Evolutionary conservation across 1,140 invertebrate species (phyloP), one percentile per base, ranked within the genome.

Genomic region (Caenorhabditis briggsae): DNA sequence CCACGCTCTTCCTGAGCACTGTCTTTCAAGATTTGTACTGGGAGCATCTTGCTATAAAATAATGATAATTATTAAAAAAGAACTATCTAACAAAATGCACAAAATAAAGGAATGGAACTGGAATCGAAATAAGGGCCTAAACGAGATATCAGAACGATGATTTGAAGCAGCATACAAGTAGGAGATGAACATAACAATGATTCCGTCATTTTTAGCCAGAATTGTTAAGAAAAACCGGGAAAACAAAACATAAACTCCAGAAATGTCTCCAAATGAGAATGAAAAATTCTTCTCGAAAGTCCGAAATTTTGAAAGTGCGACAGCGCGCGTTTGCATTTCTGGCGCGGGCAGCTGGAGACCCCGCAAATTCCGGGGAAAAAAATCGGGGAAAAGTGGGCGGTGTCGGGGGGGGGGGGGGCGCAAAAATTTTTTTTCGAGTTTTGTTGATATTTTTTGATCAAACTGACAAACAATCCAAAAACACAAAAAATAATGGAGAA

Each of bases 1-100:
- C 96, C 96, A 91, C 97, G 98, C 92, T 99, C 98, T 93, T 99
- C 97, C 93, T 98, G 97, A 5, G 97, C 97, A 89, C 98, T 96
- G 94, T 95, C 94, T 93, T 96, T 98, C 87, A 99, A 94, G 89
- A 99, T 96, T 93, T 96, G 95, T 9, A 98, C 95, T 82, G 97
- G 97, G 48, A 89, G 74, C 88, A 85, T 70, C 25, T 55, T 55
- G 55, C 70, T 53, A 23, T 56, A 85, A 59, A 23, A 20, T 61
- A 7, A 9, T 8, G 16, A 85, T 86, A 85, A 33, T 65, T 33
- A 23, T 25, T 20, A 5, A 85, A 3, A 5, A 20, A 65, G 82
- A 12, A 84, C 16, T 23, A 65, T 25, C 8, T 14, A 84, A n/a
- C 83, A 84, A 20, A 41, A 33, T 23, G 41, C 11, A 0, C 7